phyloP scores from a whole-genome alignment of 2,797 vertebrate species.

The Calcarius lapponicus region DNA sequence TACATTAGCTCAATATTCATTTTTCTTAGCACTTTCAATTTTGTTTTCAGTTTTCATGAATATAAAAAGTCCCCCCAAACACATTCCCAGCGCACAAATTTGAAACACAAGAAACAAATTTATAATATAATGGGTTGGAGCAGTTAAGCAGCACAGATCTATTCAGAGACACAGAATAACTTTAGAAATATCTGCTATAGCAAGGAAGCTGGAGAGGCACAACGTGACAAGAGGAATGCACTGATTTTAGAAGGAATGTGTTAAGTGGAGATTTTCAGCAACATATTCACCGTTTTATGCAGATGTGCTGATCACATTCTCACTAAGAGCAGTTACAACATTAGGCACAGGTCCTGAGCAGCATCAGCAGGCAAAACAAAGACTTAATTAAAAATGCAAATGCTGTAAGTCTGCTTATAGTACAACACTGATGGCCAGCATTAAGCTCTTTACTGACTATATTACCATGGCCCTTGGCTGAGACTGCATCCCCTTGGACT shows the following conservation, averaged over 20 bases:
- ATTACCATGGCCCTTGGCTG: background rate
- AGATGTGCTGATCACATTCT: background rate
- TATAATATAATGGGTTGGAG: slow-evolving; percentile 6
- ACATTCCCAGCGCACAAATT: background rate
- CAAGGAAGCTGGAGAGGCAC: background rate
- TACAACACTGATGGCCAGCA: background rate
- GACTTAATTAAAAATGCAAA: background rate
- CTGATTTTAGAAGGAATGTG: background rate
- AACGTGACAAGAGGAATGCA: background rate
- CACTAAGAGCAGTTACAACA: background rate
- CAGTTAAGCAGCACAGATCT: slow-evolving; percentile 39
- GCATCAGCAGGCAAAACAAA: background rate
- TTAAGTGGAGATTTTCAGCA: slow-evolving; percentile 21
- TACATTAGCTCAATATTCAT: slow-evolving; percentile 19
- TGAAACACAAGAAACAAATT: slow-evolving; percentile 22
- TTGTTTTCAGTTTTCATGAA: slow-evolving; percentile 1
- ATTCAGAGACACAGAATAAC: slow-evolving; percentile 14
- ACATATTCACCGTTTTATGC: background rate
- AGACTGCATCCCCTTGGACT: background rate
- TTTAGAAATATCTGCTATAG: background rate
- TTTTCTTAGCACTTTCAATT: slow-evolving; percentile 1
- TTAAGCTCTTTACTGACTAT: background rate
- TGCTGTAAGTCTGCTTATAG: background rate
- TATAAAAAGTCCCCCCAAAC: slow-evolving; percentile 1
- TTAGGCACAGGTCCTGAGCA: background rate